Evolutionary conservation across 2,113 vertebrate genomes (phyloP), one percentile per base, ranked within the genome.

Genomic region (Oncorhynchus clarkii): DNA sequence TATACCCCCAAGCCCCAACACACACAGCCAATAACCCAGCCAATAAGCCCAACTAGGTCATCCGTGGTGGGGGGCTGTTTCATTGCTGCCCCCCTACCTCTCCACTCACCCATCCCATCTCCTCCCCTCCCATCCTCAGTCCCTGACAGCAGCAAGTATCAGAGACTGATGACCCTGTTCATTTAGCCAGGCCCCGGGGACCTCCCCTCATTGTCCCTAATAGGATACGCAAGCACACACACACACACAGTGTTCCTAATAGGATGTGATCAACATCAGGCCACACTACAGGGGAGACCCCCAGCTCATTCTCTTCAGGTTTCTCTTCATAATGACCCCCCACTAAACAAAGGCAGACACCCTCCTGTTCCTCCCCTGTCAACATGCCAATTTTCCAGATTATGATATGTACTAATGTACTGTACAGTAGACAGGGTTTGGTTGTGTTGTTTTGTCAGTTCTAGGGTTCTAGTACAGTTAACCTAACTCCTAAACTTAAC

Each of bases 151-250:
- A 82, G 64, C 75, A 87, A 85, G 76, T 84, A 87, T 76, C 78
- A 73, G 18, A 88, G 88, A 90, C 57, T 83, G 85, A 91, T 92
- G 85, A 86, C 81, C 82, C 49, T 82, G 60, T 84, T 87, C 81
- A 84, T 88, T 86, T 77, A 72, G 72, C 54, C 5, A 0, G 45
- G 69, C 88, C 82, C 81, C 1, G 7, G 82, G 82, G 85, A 60
- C 60, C 66, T 78, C 75, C n/a, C 80, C 80, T 88, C 82, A 82
- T 86, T 90, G 80, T 85, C 73, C 83, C 67, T 73, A 80, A 84
- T 80, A 75, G 75, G 77, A 85, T 71, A 81, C 78, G 71, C 85
- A 85, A 74, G 74, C 70, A 65, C 64, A 27, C 64, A 66, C 64
- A 66, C 64, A 66, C 26, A 26, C 9, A 66, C 64, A 66, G 5